Evolutionary conservation across 2,113 vertebrate species (phyloP).

Genomic region (Erythrocercus mccallii): DNA sequence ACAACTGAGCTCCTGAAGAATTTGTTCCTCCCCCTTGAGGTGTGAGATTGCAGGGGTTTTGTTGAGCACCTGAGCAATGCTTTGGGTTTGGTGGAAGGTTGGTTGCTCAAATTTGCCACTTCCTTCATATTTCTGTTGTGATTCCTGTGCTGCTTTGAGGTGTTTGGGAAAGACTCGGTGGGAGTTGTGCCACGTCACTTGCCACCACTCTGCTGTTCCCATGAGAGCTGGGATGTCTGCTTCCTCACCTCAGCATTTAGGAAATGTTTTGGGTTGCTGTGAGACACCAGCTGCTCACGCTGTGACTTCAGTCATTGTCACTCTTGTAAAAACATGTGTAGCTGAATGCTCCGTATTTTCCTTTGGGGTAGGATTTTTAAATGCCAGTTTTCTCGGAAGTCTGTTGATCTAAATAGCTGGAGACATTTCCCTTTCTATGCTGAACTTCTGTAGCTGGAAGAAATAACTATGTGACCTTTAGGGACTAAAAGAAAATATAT

Average conservation of each 20-base stretch:
- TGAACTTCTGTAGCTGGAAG: background rate
- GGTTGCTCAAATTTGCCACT: background rate
- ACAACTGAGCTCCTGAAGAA: background rate
- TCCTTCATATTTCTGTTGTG: background rate
- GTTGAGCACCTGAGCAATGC: background rate
- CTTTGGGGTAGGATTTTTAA: background rate
- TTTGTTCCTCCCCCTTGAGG: background rate
- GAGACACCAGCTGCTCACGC: background rate
- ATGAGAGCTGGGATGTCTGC: background rate
- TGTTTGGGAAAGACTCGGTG: background rate
- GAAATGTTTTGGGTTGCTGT: background rate
- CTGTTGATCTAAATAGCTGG: background rate
- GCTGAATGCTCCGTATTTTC: background rate
- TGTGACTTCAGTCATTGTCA: background rate
- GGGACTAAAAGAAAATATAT: background rate
- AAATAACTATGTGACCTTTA: background rate
- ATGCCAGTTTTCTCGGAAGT: background rate
- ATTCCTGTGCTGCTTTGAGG: background rate
- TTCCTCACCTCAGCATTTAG: background rate
- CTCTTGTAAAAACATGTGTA: background rate
- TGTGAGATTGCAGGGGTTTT: background rate
- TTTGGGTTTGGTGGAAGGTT: background rate
- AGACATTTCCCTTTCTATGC: background rate
- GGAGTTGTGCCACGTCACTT: background rate
- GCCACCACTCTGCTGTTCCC: background rate